A percentile compares a stretch with the other conserved stretches of the same genome.
phyloP scores from a whole-genome alignment of 2,797 vertebrate genomes.

The Gambelia wislizenii region DNA sequence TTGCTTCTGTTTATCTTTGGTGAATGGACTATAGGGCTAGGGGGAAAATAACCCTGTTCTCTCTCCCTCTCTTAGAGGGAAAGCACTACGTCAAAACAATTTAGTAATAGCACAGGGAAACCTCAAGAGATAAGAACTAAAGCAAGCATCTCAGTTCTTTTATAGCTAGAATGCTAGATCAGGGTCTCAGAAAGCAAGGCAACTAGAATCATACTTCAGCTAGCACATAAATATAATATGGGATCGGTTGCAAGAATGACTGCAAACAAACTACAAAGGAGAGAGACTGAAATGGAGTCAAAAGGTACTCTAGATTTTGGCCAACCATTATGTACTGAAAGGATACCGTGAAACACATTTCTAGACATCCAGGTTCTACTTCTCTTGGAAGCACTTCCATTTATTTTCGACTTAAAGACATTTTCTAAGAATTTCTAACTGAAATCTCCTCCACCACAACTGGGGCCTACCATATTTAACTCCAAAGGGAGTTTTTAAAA shows the following conservation, averaged over 20 bases:
- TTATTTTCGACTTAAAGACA: background rate
- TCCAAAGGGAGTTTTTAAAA: too few species aligned
- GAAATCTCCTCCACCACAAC: background rate
- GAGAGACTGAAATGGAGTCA: background rate
- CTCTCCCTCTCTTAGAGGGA: background rate
- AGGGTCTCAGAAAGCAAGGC: background rate
- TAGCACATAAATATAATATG: background rate
- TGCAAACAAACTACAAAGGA: background rate
- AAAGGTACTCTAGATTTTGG: background rate
- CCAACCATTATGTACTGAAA: background rate
- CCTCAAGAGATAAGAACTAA: background rate
- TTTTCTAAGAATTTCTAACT: background rate
- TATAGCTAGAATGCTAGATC: background rate
- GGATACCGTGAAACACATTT: background rate
- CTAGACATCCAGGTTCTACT: background rate
- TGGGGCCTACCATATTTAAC: background rate
- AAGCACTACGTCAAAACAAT: constrained; percentile 6
- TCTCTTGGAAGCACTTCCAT: background rate
- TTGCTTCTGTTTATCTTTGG: background rate
- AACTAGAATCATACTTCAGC: background rate
- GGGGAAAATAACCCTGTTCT: background rate
- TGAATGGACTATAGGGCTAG: background rate
- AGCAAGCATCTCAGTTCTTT: background rate
- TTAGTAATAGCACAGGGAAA: background rate
- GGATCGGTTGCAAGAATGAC: background rate